Evolutionary conservation across 2,888 invertebrate species (phyloP).

Genomic region (Eupithecia dodoneata): DNA sequence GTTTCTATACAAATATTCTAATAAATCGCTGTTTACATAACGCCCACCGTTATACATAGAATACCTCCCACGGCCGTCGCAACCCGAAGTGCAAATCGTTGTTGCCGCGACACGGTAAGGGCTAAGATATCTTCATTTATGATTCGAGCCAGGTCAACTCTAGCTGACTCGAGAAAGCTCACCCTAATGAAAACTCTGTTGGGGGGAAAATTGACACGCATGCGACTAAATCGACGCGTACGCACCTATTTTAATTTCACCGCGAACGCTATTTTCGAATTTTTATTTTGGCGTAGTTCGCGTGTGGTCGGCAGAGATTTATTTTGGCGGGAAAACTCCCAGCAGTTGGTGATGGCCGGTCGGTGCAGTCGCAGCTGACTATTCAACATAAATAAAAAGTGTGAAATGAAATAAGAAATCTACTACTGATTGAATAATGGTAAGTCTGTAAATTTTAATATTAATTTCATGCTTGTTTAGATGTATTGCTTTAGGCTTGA

Average conservation of each 20-base stretch:
- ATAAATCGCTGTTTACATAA: too few species aligned
- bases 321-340: constrained; percentile 80
- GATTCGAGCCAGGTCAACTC: not conserved
- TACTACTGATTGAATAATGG: constrained; percentile 22
- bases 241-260: constrained; percentile 78
- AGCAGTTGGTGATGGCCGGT: constrained; percentile 62
- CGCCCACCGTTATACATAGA: too few species aligned
- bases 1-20: too few species aligned
- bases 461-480: not conserved
- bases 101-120: too few species aligned
- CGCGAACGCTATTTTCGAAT: constrained; percentile 77
- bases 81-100: too few species aligned
- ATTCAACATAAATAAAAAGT: constrained; percentile 11
- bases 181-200: constrained; percentile 59
- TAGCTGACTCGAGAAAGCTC: not conserved
- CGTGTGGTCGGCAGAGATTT: constrained; percentile 76
- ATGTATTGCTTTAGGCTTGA: not conserved
- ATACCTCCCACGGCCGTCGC: too few species aligned
- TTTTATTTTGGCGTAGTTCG: constrained; percentile 83
- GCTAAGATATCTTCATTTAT: not conserved
- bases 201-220: constrained; percentile 68
- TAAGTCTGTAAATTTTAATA: constrained; percentile 10
- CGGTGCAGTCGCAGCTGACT: constrained; percentile 58
- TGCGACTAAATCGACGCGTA: constrained; percentile 47
- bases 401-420: not conserved